phyloP scores from a whole-genome alignment of 2,888 invertebrate genomes.

The Toxonevra muliebris region DNA sequence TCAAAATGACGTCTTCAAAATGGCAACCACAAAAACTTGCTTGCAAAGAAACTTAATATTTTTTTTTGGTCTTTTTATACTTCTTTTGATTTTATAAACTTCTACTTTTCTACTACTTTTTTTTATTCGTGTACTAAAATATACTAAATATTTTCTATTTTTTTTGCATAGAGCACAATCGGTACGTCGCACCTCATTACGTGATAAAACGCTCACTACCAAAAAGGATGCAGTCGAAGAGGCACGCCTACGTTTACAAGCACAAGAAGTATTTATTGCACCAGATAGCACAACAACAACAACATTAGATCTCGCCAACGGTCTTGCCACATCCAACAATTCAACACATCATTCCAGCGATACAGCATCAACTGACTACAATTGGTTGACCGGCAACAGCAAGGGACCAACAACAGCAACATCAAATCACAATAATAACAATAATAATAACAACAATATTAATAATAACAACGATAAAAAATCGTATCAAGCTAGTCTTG shows the following conservation, averaged over 20 bases:
- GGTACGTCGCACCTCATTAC: constrained; percentile 89
- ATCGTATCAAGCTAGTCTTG: constrained; percentile 46
- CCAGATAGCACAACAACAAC: constrained; percentile 53
- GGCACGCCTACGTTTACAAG: constrained; percentile 77
- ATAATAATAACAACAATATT: constrained; percentile 43
- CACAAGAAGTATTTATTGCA: constrained; percentile 67
- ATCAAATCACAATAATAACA: constrained; percentile 39
- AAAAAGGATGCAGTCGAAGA: constrained; percentile 95
- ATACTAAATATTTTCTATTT: too few species aligned
- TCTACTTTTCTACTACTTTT: too few species aligned
- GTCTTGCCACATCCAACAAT: constrained; percentile 20
- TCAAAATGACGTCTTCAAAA: too few species aligned
- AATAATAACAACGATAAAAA: constrained; percentile 45
- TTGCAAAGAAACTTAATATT: background rate
- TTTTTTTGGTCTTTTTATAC: background rate
- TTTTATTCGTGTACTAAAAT: too few species aligned
- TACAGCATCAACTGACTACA: constrained; percentile 45
- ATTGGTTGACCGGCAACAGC: constrained; percentile 25
- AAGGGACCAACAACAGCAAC: constrained; percentile 24
- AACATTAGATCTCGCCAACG: constrained; percentile 41
- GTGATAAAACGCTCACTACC: constrained; percentile 92
- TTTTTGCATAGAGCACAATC: constrained; percentile 90
- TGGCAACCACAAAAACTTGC: background rate
- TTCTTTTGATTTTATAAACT: background rate
- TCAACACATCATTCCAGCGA: constrained; percentile 24